phyloP scores from a whole-genome alignment of 1,140 invertebrate genomes.

The Drosophila nikananu region DNA sequence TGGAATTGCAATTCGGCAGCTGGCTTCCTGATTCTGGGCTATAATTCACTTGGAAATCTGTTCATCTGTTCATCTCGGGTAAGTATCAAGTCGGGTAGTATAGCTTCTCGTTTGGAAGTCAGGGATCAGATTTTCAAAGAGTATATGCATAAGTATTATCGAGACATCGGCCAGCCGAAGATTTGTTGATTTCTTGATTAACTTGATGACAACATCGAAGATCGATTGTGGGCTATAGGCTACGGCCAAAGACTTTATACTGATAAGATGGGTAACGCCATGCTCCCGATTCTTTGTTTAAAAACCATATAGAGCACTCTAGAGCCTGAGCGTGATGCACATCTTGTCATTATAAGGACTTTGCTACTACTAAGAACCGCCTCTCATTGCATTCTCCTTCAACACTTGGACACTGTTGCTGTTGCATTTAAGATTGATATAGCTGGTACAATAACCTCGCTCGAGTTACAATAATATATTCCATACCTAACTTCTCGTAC shows the following conservation, averaged over 20 bases:
- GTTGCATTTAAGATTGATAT: constrained; percentile 37
- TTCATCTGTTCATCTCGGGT: constrained; percentile 1
- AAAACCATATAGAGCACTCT: too few relatives aligned
- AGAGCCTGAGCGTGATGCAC: background rate
- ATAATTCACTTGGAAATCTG: constrained; percentile 6
- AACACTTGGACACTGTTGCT: constrained; percentile 36
- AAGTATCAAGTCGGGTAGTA: constrained; percentile 18
- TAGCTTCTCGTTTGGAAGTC: constrained; percentile 40
- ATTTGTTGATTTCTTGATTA: constrained; percentile 45
- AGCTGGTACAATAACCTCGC: constrained; percentile 14
- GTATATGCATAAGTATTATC: constrained; percentile 58
- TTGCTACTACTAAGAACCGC: constrained; percentile 27
- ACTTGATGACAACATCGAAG: constrained; percentile 45
- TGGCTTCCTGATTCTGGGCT: constrained; percentile 41
- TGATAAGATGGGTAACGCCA: background rate
- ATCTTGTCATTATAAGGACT: background rate
- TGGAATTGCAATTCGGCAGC: constrained; percentile 56
- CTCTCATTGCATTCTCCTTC: constrained; percentile 8
- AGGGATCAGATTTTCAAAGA: constrained; percentile 58
- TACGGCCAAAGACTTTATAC: background rate
- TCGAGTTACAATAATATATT: constrained; percentile 30
- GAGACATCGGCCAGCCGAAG: constrained; percentile 70
- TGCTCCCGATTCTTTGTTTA: background rate
- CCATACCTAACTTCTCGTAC: constrained; percentile 25
- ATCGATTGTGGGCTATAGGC: constrained; percentile 30